Base-by-base conservation (phyloP, 23 tunicate genomes). In the Halocynthia aurantium region DNA sequence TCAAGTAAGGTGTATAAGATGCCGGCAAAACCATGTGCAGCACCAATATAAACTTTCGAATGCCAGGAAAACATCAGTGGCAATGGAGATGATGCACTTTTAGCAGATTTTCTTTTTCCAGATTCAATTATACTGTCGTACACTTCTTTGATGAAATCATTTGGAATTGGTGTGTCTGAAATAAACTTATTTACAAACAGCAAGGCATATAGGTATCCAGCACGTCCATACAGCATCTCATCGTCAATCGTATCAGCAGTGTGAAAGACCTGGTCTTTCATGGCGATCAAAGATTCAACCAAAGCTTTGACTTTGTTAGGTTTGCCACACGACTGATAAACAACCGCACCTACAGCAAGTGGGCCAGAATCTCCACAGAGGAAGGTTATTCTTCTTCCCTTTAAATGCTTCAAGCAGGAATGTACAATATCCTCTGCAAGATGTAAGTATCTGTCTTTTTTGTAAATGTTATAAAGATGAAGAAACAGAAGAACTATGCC, bases 21-120 rank as follows among this genome's bases (percentile, higher is more conserved):
- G n/a, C 97, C 97, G 57, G 77, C 71, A 8, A 83, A 51, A 7
- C 97, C 97, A 69, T 91, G 97, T 21, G 82, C 97, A 55, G 97
- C 74, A 9, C 96, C 97, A 73, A 91, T 49, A 65, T 82, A 91
- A 17, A 71, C 53, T 67, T 86, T 64, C 50, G 87, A 84, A 72
- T 91, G 88, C 70, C 88, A 91, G 18, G 71, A 76, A 73, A 85
- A 91, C 80, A 81, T 73, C 0, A 91, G 78, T 12, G 87, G 86
- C 22, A 64, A 7, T 19, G 69, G 10, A 8, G 62, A 52, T 55
- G 66, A 53, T 74, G 55, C 21, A 11, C 57, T 49, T 10, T 77
- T 44, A 7, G 77, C 72, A 81, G 53, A 71, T 17, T 66, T 6
- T 31, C 4, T 31, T 62, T 53, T 81, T 12, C 97, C 97, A 0